phyloP scores from a whole-genome alignment of 2,888 invertebrate species.

The Ceraclea dissimilis region DNA sequence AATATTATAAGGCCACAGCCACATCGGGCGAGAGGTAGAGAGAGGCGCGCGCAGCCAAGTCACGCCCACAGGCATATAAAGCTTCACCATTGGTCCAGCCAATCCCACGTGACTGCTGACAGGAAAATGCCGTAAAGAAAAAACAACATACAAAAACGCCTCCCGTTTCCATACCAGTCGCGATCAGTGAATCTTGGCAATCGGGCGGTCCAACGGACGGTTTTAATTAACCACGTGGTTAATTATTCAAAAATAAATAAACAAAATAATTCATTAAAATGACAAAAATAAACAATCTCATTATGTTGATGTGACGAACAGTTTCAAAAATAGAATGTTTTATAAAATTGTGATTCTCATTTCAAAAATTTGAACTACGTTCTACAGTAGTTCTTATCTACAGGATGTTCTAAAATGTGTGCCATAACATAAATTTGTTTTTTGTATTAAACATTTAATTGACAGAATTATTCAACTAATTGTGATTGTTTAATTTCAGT shows the following conservation, averaged over 20 bases:
- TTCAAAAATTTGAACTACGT: too few relatives aligned
- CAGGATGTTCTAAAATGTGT: neutral
- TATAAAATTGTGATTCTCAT: neutral
- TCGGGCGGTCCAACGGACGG: constrained; percentile 9
- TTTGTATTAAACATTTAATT: neutral
- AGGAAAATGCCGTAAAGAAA: constrained; percentile 14
- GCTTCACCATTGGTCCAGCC: constrained; percentile 6
- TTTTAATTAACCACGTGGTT: neutral
- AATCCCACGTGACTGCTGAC: constrained; percentile 11
- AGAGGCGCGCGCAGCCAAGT: constrained; percentile 7
- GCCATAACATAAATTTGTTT: neutral
- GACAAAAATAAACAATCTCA: neutral
- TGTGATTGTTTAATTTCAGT: neutral
- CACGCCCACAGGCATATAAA: constrained; percentile 4
- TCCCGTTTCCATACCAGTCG: constrained; percentile 10
- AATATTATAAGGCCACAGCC: neutral
- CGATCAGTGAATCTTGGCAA: constrained; percentile 13
- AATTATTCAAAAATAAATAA: neutral
- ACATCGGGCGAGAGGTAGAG: neutral
- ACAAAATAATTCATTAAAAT: neutral
- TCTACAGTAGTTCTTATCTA: neutral
- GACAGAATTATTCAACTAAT: neutral
- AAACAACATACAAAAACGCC: constrained; percentile 12
- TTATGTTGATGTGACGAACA: neutral
- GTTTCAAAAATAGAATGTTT: neutral